Conservation (phyloP, 2,797 vertebrate species). For the Loris lydekkerianus region DNA sequence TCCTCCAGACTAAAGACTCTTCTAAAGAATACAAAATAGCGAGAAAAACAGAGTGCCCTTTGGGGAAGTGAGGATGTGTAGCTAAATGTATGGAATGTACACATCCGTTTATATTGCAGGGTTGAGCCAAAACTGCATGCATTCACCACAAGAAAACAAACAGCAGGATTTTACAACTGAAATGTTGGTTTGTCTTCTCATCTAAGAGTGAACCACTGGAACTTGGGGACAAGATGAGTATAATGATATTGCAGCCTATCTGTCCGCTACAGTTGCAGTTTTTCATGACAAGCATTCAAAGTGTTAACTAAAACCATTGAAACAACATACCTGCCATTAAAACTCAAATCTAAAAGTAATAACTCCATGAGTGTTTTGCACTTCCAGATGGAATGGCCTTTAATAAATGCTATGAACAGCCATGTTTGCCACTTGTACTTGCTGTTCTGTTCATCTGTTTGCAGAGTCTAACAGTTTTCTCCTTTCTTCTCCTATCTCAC, state of each 20-base stretch:
- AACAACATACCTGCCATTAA: conserved; percentile 90
- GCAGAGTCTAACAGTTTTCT: conserved; percentile 78
- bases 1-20: conserved; percentile 58
- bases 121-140: conserved; percentile 68
- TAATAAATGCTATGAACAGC: conserved; percentile 86
- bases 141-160: conserved; percentile 88
- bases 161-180: conserved; percentile 95
- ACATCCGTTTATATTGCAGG: conserved; percentile 68
- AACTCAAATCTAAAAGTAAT: conserved; percentile 86
- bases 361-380: conserved; percentile 90
- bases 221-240: conserved; percentile 92
- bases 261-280: conserved; percentile 93
- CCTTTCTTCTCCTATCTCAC: conserved; percentile 87
- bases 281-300: conserved; percentile 91
- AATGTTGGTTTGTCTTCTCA: conserved; percentile 92
- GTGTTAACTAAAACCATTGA: conserved; percentile 91
- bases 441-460: fast-evolving
- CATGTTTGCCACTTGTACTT: conserved; percentile 82
- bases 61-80: conserved; percentile 65
- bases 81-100: conserved; percentile 53
- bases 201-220: conserved; percentile 93
- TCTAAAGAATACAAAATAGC: conserved; percentile 40
- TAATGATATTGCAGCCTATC: conserved; percentile 88
- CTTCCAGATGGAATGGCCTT: conserved; percentile 89
- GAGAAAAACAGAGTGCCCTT: neutral